Evolutionary conservation across 2,888 invertebrate species (phyloP).

Genomic region (Cataglyphis cursor): DNA sequence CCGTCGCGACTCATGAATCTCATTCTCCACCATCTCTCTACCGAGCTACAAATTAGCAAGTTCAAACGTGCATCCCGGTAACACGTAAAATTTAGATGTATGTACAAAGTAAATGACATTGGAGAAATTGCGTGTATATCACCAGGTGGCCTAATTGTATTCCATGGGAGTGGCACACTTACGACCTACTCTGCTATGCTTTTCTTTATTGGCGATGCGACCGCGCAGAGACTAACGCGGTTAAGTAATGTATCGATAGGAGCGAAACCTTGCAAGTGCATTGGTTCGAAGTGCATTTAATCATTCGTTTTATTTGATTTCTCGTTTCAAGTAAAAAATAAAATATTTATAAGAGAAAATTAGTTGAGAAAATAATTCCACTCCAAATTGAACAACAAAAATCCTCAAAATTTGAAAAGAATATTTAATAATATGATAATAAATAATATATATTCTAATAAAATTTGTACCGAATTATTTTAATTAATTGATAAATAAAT

Average conservation of each 20-base stretch:
- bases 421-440: neutral
- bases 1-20: neutral
- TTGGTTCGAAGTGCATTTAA: neutral
- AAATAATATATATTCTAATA: neutral
- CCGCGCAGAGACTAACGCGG: conserved; percentile 13
- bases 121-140: conserved; percentile 46
- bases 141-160: conserved; percentile 54
- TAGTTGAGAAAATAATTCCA: neutral
- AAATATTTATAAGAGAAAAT: neutral
- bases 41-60: conserved; percentile 38
- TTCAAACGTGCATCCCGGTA: conserved; percentile 35
- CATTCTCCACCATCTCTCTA: neutral
- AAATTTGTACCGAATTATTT: conserved; percentile 6
- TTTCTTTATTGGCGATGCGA: conserved; percentile 45
- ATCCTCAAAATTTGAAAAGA: neutral
- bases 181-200: conserved; percentile 41
- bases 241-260: conserved; percentile 31
- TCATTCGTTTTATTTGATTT: neutral
- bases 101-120: conserved; percentile 39
- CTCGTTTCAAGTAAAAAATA: neutral
- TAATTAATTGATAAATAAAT: neutral
- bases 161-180: conserved; percentile 51
- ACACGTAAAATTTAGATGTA: conserved; percentile 42
- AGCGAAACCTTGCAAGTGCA: neutral
- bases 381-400: conserved; percentile 12